phyloP scores from a whole-genome alignment of 2,888 invertebrate genomes.

The Rotaria sp. region DNA sequence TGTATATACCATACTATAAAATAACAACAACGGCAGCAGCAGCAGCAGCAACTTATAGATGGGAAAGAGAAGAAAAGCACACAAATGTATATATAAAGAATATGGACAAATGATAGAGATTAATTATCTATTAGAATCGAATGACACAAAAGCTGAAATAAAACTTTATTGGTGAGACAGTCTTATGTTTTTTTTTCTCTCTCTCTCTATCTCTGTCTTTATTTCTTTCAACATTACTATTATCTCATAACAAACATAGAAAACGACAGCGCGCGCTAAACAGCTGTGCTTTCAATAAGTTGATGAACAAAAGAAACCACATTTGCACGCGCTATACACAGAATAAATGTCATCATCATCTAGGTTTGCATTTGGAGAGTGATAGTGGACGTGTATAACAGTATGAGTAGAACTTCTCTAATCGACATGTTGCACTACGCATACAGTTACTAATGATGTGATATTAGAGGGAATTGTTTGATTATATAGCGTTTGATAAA shows the following conservation, averaged over 20 bases:
- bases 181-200: background rate
- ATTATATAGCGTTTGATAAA: background rate
- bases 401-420: background rate
- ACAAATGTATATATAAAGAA: background rate
- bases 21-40: background rate
- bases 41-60: background rate
- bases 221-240: background rate
- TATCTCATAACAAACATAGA: constrained; percentile 18
- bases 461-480: background rate
- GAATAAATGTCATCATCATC: background rate
- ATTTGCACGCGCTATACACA: background rate
- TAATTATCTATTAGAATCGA: background rate
- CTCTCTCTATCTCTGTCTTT: background rate
- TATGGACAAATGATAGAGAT: background rate
- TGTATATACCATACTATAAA: background rate
- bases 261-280: background rate
- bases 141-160: background rate
- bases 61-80: background rate
- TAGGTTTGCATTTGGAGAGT: background rate
- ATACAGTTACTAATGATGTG: constrained; percentile 12
- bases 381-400: background rate
- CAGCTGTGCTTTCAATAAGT: background rate
- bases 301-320: background rate
- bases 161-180: background rate
- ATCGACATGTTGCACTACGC: background rate